phyloP scores from a whole-genome alignment of 2,888 invertebrate genomes.

The Rhingia campestris region DNA sequence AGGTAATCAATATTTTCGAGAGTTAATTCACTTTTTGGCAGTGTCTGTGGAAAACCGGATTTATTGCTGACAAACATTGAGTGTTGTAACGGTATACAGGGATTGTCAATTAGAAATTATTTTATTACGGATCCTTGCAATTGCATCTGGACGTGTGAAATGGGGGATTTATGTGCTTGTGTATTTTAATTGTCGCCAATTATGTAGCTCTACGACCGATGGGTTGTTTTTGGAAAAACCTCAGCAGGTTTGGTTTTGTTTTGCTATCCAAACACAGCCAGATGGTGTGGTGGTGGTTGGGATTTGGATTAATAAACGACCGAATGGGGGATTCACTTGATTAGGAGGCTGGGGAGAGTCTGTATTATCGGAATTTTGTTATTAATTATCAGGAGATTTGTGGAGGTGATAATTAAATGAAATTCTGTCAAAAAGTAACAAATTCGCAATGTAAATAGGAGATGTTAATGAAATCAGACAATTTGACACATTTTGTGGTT shows the following conservation, averaged over 20 bases:
- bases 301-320: slow-evolving; percentile 19
- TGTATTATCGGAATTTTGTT: background rate
- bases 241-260: background rate
- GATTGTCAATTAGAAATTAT: slow-evolving; percentile 29
- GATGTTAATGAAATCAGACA: slow-evolving; percentile 28
- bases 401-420: slow-evolving; percentile 20
- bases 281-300: background rate
- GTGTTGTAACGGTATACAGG: background rate
- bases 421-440: slow-evolving; percentile 17
- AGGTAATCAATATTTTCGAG: slow-evolving; percentile 29
- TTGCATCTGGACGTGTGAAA: background rate
- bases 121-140: background rate
- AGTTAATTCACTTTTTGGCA: slow-evolving; percentile 14
- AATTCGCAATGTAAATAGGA: slow-evolving; percentile 5
- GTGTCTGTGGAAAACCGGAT: slow-evolving; percentile 4
- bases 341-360: background rate
- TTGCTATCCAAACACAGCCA: background rate
- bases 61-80: background rate
- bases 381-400: slow-evolving; percentile 8
- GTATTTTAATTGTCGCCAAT: slow-evolving; percentile 29
- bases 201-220: slow-evolving; percentile 1
- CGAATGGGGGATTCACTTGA: slow-evolving; percentile 1
- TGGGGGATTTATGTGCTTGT: background rate
- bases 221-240: slow-evolving; percentile 1
- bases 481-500: slow-evolving; percentile 39